A percentile compares a stretch with the other conserved stretches of the same genome.
Conservation (phyloP, 2,797 vertebrate genomes). For the Oreonectes daqikongensis region DNA sequence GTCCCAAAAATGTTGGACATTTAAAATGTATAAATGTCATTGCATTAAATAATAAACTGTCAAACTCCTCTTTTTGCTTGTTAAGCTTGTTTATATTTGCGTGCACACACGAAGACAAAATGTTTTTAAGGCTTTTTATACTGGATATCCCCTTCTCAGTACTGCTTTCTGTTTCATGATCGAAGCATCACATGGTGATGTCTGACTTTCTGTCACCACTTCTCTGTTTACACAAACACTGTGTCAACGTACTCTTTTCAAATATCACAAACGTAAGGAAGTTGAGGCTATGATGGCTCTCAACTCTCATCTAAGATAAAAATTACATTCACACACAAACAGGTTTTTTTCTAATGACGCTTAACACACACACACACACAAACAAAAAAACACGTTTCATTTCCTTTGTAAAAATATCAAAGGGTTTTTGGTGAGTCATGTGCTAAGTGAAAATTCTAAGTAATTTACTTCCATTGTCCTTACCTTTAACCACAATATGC, state of each 20-base stretch:
- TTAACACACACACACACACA: too few relatives aligned
- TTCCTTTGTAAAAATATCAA: not conserved
- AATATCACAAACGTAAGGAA: constrained; percentile 49
- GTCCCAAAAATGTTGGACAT: not conserved
- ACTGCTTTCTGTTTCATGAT: constrained; percentile 27
- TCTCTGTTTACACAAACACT: constrained; percentile 59
- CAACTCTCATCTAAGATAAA: not conserved
- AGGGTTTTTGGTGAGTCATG: not conserved
- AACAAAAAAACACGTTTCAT: not conserved
- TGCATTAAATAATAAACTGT: too few relatives aligned
- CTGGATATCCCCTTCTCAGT: constrained; percentile 52
- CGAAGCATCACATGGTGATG: constrained; percentile 22
- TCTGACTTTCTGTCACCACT: constrained; percentile 52
- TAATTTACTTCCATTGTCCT: not conserved
- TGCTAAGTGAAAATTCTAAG: not conserved
- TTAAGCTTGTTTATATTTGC: too few relatives aligned
- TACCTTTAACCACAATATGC: not conserved
- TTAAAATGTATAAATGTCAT: not conserved
- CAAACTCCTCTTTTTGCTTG: too few relatives aligned
- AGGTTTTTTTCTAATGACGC: too few relatives aligned
- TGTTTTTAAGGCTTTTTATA: not conserved
- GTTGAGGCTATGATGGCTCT: not conserved
- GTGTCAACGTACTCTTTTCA: constrained; percentile 30
- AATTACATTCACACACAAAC: not conserved
- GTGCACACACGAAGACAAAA: too few relatives aligned